phyloP scores from a whole-genome alignment of 2,113 vertebrate species.

The Aythya baeri region DNA sequence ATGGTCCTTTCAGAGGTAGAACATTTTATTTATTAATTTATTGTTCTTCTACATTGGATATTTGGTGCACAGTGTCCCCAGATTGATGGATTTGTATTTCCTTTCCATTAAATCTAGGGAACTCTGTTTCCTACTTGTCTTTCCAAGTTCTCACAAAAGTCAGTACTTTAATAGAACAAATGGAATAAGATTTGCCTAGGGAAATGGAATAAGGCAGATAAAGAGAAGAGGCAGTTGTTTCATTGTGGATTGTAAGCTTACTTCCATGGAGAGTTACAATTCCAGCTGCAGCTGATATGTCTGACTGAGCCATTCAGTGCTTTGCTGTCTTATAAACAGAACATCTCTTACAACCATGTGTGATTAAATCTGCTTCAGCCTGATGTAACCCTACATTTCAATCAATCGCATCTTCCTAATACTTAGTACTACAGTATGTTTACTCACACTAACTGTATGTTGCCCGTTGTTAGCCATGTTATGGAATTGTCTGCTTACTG shows the following conservation, averaged over 20 bases:
- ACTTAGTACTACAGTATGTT: neutral
- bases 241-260: neutral
- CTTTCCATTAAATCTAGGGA: neutral
- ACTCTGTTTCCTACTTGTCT: neutral
- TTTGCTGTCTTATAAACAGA: neutral
- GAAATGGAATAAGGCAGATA: neutral
- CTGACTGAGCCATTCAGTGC: neutral
- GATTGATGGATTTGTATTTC: neutral
- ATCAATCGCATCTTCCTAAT: neutral
- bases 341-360: neutral
- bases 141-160: neutral
- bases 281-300: neutral
- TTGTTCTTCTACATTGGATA: neutral
- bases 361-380: neutral
- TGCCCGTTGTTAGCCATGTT: rapidly evolving
- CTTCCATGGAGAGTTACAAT: neutral
- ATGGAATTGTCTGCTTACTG: neutral
- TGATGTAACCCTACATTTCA: neutral
- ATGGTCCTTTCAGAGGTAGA: neutral
- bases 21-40: neutral
- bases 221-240: neutral
- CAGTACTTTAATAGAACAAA: neutral
- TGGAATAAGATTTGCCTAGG: rapidly evolving
- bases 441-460: rapidly evolving
- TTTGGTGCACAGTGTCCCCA: neutral